These are phyloP conservation scores for Polypterus bichir DNA, from an alignment of 2,113 vertebrate species.

Conservation along the genomic window DNA sequence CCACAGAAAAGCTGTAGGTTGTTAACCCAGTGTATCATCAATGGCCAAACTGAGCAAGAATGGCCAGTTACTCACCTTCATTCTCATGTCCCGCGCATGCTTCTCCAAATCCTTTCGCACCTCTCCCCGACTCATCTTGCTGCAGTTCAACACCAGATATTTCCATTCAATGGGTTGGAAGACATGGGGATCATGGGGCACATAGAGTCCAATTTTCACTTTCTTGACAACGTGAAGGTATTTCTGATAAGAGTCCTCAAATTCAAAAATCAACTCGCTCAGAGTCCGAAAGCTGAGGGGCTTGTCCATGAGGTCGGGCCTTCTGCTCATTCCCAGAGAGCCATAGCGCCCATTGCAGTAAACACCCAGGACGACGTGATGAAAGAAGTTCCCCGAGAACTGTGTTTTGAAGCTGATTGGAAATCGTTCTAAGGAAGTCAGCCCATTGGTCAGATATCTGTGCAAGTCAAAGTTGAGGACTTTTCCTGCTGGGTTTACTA, in stretches of 20 bases:
- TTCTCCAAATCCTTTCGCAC: slow-evolving; percentile 88
- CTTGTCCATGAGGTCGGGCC: slow-evolving; percentile 90
- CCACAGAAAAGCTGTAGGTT: too few relatives aligned
- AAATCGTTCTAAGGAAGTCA: slow-evolving; percentile 82
- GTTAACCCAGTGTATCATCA: too few relatives aligned
- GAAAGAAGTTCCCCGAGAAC: slow-evolving; percentile 90
- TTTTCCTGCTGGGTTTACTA: slow-evolving; percentile 4
- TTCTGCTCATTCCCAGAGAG: slow-evolving; percentile 85
- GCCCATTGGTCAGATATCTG: slow-evolving; percentile 90
- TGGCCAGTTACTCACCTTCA: slow-evolving; percentile 58
- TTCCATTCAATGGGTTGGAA: slow-evolving; percentile 95
- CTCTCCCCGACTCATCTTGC: slow-evolving; percentile 69
- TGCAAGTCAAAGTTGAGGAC: slow-evolving; percentile 32
- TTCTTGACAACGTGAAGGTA: slow-evolving; percentile 91
- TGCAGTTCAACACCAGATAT: slow-evolving; percentile 75
- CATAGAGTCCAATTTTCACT: slow-evolving; percentile 85
- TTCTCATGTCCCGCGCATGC: slow-evolving; percentile 86
- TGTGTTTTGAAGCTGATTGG: slow-evolving; percentile 98
- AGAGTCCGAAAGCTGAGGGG: slow-evolving; percentile 76
- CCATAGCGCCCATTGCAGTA: slow-evolving; percentile 84
- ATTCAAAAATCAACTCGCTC: slow-evolving; percentile 87
- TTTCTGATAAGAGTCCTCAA: slow-evolving; percentile 85
- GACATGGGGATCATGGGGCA: slow-evolving; percentile 84
- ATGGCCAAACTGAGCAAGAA: too few relatives aligned
- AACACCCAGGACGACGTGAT: slow-evolving; percentile 88